Base-by-base conservation (phyloP, 64 coral and sea anemone genomes). In the Montipora efflorescens region DNA sequence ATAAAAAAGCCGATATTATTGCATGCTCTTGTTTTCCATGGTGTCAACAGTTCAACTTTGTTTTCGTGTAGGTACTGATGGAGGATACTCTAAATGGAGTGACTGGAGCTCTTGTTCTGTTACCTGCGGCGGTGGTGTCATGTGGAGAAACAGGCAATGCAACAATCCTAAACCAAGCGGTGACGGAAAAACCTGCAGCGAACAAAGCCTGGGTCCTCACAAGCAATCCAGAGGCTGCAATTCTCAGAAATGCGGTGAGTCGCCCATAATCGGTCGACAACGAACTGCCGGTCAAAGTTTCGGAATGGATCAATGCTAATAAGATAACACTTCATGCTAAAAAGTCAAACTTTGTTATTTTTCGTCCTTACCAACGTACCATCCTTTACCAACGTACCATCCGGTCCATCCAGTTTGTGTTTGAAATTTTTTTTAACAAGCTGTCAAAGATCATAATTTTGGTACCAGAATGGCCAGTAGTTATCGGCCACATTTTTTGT, bases 121-220 rank as follows among this genome's bases (percentile, higher is more conserved):
- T 7, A 88, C 85, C 1, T 75, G 68, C 52, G 68, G 85, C 2
- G 67, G 67, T 45, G 85, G 67, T 22, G 48, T 43, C 8, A 20
- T 22, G 49, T 10, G 6, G 36, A 52, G 70, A 21, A 20, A 70
- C 45, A 84, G 81, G n/a, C 64, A 61, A 8, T 84, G 81, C 9
- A 84, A 25, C 16, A 84, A 68, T 68, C 81, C 81, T 4, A 13
- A 61, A 46, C 81, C 81, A 47, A 47, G 36, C 45, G 55, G 55
- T 4, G 81, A 64, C 47, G 81, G 59, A n/a, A 62, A 62, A 47
- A 67, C 59, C 0, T 84, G 81, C 45, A 69, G 16, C 10, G 81
- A 84, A 16, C 81, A 84, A 19, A 14, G 67, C 15, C 81, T 84
- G 14, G 81, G 81, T 16, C 36, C 43, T 16, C 4, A 61, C 16